phyloP scores from a whole-genome alignment of 2,888 invertebrate genomes.

The Hylaea fasciaria region DNA sequence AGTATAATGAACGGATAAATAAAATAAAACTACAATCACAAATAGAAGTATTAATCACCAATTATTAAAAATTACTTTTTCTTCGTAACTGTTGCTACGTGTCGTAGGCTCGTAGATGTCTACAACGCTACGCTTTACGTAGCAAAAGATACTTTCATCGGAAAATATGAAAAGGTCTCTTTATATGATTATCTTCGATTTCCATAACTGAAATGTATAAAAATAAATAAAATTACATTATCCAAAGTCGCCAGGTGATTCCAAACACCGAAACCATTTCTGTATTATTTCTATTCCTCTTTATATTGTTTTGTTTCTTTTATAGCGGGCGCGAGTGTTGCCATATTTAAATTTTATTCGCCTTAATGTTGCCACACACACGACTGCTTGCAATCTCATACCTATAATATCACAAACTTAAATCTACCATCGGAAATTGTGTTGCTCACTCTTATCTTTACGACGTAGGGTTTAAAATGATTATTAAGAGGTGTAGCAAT shows the following conservation, averaged over 20 bases:
- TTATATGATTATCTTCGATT: constrained; percentile 15
- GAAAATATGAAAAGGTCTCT: neutral
- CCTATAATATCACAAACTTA: constrained; percentile 62
- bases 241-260: constrained; percentile 45
- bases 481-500: constrained; percentile 21
- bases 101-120: neutral
- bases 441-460: constrained; percentile 38
- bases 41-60: too few relatives aligned
- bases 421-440: constrained; percentile 10
- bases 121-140: constrained; percentile 5
- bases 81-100: constrained; percentile 10
- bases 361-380: constrained; percentile 84
- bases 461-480: constrained; percentile 47
- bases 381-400: constrained; percentile 79
- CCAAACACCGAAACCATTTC: constrained; percentile 49
- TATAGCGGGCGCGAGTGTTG: constrained; percentile 74
- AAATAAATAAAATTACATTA: constrained; percentile 43
- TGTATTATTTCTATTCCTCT: constrained; percentile 66
- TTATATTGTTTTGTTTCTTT: constrained; percentile 77
- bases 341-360: constrained; percentile 84
- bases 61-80: too few relatives aligned
- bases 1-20: too few relatives aligned
- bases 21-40: too few relatives aligned
- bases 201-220: constrained; percentile 31
- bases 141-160: neutral